These are phyloP conservation scores for Ophion ventricosus DNA, from an alignment of 2,888 invertebrate genomes.

Conservation along the genomic window DNA sequence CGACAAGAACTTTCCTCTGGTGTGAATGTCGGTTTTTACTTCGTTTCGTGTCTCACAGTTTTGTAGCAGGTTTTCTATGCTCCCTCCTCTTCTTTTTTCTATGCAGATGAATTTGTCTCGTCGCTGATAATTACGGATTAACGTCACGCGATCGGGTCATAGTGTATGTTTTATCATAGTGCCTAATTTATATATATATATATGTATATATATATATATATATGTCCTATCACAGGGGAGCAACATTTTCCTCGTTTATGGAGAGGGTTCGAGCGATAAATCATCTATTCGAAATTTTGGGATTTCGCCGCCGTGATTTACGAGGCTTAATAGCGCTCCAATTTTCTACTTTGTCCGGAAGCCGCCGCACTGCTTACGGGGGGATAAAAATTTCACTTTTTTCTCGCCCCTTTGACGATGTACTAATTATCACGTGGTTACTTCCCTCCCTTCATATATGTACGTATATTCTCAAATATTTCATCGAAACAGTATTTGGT, in stretches of 20 bases:
- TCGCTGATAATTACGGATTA: constrained; percentile 56
- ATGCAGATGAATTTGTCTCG: constrained; percentile 44
- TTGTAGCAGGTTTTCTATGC: not conserved
- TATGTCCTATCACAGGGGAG: constrained; percentile 33
- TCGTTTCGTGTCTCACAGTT: not conserved
- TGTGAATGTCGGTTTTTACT: not conserved
- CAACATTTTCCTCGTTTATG: constrained; percentile 56
- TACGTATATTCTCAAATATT: not conserved
- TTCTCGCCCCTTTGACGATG: constrained; percentile 9
- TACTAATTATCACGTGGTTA: not conserved
- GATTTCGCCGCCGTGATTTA: constrained; percentile 61
- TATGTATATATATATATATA: constrained; percentile 2
- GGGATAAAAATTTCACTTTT: constrained; percentile 43
- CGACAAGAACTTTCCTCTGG: not conserved
- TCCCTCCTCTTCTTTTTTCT: not conserved
- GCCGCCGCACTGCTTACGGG: constrained; percentile 29
- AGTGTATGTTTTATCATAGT: not conserved
- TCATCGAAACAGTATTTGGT: not conserved
- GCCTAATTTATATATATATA: not conserved
- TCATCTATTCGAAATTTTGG: constrained; percentile 61
- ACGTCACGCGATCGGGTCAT: constrained; percentile 53
- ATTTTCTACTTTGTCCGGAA: constrained; percentile 61
- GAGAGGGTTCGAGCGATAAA: constrained; percentile 51
- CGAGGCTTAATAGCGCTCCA: constrained; percentile 63
- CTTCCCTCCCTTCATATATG: not conserved